These are phyloP conservation scores for Drosophila sechellia DNA, from an alignment of 1,140 invertebrate species.

Conservation along the genomic window DNA sequence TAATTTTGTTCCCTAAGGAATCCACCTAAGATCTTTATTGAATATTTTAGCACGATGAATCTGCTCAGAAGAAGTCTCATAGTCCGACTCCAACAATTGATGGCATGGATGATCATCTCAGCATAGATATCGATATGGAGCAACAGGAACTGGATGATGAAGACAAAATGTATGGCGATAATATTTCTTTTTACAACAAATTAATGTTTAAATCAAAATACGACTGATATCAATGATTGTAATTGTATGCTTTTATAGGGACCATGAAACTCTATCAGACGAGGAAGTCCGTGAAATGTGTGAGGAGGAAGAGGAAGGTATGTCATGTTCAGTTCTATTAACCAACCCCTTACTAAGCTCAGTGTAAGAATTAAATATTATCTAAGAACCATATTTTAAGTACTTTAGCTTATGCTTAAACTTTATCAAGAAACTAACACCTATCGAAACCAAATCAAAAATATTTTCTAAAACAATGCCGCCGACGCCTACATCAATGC, in stretches of 20 bases:
- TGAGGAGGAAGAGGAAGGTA: conserved; percentile 82
- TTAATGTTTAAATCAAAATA: too few species aligned
- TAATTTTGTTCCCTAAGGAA: not conserved
- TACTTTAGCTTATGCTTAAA: conserved; percentile 54
- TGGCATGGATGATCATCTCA: conserved; percentile 86
- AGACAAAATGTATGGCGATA: conserved; percentile 85
- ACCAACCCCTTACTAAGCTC: conserved; percentile 19
- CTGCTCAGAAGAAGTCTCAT: conserved; percentile 87
- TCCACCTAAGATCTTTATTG: not conserved
- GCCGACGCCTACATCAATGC: conserved; percentile 54
- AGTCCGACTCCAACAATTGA: conserved; percentile 87
- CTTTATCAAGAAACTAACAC: conserved; percentile 52
- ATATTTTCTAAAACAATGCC: conserved; percentile 61
- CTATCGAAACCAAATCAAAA: conserved; percentile 47
- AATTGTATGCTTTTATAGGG: conserved; percentile 80
- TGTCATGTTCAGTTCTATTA: conserved; percentile 5
- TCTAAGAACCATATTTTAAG: conserved; percentile 19
- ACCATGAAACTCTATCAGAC: conserved; percentile 90
- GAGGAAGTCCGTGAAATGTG: conserved; percentile 88
- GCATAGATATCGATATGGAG: conserved; percentile 85
- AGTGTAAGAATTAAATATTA: conserved; percentile 29
- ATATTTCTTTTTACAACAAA: too few species aligned
- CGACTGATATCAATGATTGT: not conserved
- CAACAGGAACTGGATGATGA: conserved; percentile 88
- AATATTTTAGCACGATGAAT: conserved; percentile 77